These are phyloP conservation scores for Papilio dardanus DNA, from an alignment of 1,140 invertebrate genomes.

Conservation along the genomic window DNA sequence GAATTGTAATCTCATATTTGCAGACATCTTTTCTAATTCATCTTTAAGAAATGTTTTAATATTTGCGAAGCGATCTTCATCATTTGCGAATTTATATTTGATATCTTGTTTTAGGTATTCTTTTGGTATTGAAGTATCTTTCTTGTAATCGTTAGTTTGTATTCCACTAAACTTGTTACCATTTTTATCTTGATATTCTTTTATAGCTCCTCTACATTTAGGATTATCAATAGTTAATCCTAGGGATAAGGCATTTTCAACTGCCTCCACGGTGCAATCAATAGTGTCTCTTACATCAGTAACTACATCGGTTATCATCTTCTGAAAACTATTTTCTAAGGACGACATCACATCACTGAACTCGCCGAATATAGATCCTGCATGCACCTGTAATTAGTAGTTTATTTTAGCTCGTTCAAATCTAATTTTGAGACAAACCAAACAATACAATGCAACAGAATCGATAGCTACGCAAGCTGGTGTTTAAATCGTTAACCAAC, in stretches of 20 bases:
- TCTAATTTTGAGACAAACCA: neutral
- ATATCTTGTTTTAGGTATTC: neutral
- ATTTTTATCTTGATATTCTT: neutral
- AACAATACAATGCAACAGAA: too few relatives aligned
- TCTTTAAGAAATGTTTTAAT: slow-evolving; percentile 55
- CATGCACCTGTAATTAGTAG: slow-evolving; percentile 44
- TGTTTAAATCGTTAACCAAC: too few relatives aligned
- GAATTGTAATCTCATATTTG: slow-evolving; percentile 48
- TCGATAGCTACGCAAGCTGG: too few relatives aligned
- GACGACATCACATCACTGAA: slow-evolving; percentile 56
- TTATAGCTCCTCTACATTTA: slow-evolving; percentile 44
- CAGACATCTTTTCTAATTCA: slow-evolving; percentile 57
- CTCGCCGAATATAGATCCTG: slow-evolving; percentile 58
- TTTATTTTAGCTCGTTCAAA: neutral
- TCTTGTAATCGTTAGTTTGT: neutral
- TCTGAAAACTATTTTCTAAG: slow-evolving; percentile 60
- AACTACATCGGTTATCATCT: slow-evolving; percentile 64
- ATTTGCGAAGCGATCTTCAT: slow-evolving; percentile 54
- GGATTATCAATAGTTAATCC: slow-evolving; percentile 48
- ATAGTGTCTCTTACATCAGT: slow-evolving; percentile 63
- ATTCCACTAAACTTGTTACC: neutral
- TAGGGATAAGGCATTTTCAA: slow-evolving; percentile 60
- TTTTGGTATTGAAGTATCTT: neutral
- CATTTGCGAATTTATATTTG: slow-evolving; percentile 40
- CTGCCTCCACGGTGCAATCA: slow-evolving; percentile 67